Conservation (phyloP, 2,797 vertebrate genomes). For the Heteromormyrus szaboi region DNA sequence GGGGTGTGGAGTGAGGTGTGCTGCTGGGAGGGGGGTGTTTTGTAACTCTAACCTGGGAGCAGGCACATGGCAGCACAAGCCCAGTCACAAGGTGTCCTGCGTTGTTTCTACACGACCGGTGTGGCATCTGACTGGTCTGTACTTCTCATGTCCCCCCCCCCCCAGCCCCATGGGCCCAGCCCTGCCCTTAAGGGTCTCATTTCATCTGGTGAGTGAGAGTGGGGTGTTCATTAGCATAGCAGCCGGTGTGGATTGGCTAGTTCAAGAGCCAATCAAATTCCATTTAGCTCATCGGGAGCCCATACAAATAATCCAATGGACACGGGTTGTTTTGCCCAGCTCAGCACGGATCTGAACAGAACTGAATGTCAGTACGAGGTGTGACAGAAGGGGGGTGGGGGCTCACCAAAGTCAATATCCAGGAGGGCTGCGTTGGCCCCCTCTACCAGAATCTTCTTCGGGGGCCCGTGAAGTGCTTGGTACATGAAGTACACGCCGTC, state of each 20-base stretch:
- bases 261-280: not conserved
- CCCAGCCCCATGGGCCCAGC: not conserved
- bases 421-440: constrained; percentile 92
- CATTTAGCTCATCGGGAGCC: not conserved
- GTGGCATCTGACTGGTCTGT: not conserved
- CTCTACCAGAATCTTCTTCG: constrained; percentile 94
- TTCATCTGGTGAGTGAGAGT: not conserved
- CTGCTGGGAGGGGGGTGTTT: not conserved
- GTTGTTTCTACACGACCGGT: not conserved
- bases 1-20: not conserved
- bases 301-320: not conserved
- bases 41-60: not conserved
- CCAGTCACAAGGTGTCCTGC: not conserved
- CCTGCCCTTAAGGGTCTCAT: not conserved
- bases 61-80: not conserved
- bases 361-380: not conserved
- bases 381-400: not conserved
- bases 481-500: constrained; percentile 96
- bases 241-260: not conserved
- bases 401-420: constrained; percentile 97
- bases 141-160: not conserved
- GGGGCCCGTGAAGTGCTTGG: constrained; percentile 85
- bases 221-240: not conserved
- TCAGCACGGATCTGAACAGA: not conserved
- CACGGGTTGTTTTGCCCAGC: not conserved